Evolutionary conservation across 2,888 invertebrate genomes (phyloP), one percentile per base, ranked within the genome.

Genomic region (Adela reaumurella): DNA sequence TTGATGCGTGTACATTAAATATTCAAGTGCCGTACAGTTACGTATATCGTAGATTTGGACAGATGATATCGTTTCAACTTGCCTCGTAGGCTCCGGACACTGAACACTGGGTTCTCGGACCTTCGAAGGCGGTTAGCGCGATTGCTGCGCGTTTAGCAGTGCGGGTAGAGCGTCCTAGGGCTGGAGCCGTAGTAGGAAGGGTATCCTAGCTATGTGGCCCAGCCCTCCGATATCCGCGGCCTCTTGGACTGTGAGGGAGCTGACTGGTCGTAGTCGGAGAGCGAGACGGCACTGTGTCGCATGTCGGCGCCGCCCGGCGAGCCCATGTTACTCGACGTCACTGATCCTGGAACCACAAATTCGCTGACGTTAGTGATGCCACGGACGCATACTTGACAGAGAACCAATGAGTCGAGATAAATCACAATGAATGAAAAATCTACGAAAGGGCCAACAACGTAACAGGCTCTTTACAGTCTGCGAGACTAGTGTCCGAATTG

Each of bases 151-250:
- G 57, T 57, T 62, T 69, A 78, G 73, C 76, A 77, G 76, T 78
- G 78, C 70, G 76, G 78, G 63, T 77, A 74, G 55, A 78, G 62
- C 61, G 77, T 76, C 76, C 73, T 74, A 64, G 76, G 73, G 62
- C 72, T 74, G 51, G 70, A 57, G 54, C 77, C 78, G 70, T 72
- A 78, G 77, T 71, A 77, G 71, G 51, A 52, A 51, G 76, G 74
- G 54, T 67, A 63, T 72, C 70, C 68, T 69, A 74, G 85, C 90
- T 92, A 92, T 87, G 92, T 90, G 71, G 90, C 87, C 95, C 96
- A 96, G 53, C 90, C 89, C 67, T 95, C 95, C 49, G 85, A 83
- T 67, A 95, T 87, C 72, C 95, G 87, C 62, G 92, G 88, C 67
- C 94, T 86, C 79, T 96, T 96, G 72, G 89, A 67, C 63, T 84